Conservation (phyloP, 2,113 vertebrate genomes). For the Peromyscus californicus region DNA sequence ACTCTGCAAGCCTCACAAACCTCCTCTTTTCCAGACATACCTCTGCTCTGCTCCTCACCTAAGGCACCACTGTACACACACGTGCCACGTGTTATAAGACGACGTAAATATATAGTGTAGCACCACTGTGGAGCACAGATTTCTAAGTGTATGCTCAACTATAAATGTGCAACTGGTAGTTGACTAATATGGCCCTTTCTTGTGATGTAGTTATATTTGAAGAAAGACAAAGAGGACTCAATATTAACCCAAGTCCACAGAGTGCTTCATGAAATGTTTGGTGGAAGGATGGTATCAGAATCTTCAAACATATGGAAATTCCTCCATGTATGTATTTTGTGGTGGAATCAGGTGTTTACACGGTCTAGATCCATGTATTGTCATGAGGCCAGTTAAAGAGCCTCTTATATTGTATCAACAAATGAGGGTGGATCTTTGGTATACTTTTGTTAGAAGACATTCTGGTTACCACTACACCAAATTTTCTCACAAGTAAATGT, state of each 20-base stretch:
- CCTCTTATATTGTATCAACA: background rate
- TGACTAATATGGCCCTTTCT: background rate
- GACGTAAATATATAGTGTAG: background rate
- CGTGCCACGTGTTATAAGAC: background rate
- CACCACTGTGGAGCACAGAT: background rate
- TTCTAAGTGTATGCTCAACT: conserved; percentile 18
- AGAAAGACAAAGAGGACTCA: background rate
- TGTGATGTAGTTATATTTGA: conserved; percentile 7
- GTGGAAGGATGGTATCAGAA: background rate
- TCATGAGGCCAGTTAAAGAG: background rate
- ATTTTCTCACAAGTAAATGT: conserved; percentile 16
- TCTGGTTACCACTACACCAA: background rate
- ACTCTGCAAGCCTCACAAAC: background rate
- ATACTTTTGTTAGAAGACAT: background rate
- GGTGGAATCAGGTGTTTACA: background rate
- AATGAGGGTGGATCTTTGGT: background rate
- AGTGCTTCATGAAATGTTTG: background rate
- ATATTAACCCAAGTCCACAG: background rate
- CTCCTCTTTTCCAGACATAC: conserved; percentile 19
- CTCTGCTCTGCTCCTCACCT: background rate
- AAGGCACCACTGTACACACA: background rate
- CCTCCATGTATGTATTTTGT: background rate
- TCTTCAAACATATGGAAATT: conserved; percentile 8
- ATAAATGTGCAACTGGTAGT: background rate
- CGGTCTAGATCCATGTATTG: background rate